phyloP scores from a whole-genome alignment of 2,888 invertebrate species.

The Phaedon cochleariae region DNA sequence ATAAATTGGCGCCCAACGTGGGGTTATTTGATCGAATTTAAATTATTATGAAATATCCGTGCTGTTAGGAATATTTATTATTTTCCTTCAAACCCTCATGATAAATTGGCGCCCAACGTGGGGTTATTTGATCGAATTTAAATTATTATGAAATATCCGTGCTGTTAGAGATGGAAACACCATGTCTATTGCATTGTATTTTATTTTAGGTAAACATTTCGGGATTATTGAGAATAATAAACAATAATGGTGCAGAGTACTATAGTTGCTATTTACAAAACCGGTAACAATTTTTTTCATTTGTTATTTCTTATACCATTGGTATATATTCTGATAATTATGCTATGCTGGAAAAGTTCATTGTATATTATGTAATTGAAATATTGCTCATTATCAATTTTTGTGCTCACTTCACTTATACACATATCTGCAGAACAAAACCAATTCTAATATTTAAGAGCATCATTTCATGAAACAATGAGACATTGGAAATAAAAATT shows the following conservation, averaged over 20 bases:
- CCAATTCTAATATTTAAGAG: too few relatives aligned
- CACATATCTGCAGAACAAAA: slow-evolving; percentile 13
- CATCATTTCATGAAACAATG: too few relatives aligned
- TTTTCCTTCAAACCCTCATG: too few relatives aligned
- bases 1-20: too few relatives aligned
- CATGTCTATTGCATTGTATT: background rate
- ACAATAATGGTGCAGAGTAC: slow-evolving; percentile 37
- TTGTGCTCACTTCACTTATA: slow-evolving; percentile 7
- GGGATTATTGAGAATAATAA: slow-evolving; percentile 21
- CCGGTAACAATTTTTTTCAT: slow-evolving; percentile 25
- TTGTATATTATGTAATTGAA: slow-evolving; percentile 19
- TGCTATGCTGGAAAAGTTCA: slow-evolving; percentile 24
- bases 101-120: too few relatives aligned
- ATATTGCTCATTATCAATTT: slow-evolving; percentile 27
- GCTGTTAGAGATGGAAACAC: background rate
- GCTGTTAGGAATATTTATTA: too few relatives aligned
- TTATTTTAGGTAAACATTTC: slow-evolving; percentile 24
- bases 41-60: background rate
- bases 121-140: too few relatives aligned
- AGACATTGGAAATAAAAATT: too few relatives aligned
- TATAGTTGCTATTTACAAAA: slow-evolving; percentile 40
- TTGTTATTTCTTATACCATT: slow-evolving; percentile 29
- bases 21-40: too few relatives aligned
- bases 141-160: background rate
- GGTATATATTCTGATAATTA: slow-evolving; percentile 32